A percentile compares a stretch with the other conserved stretches of the same genome.
Conservation (phyloP, 2,113 vertebrate species). For the Syngnathus floridae region DNA sequence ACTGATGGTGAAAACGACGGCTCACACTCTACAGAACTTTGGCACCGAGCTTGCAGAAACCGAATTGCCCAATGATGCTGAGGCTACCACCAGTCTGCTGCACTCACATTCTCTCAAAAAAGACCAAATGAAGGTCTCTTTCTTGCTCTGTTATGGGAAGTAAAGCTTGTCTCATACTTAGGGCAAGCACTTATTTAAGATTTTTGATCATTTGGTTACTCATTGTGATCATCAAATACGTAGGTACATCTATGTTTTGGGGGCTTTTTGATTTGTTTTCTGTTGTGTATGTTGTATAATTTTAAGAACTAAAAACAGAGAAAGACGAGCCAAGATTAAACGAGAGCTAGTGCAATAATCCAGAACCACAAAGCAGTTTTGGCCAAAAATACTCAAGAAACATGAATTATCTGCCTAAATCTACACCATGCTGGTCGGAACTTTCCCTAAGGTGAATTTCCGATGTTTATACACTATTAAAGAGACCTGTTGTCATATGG, state of each 20-base stretch:
- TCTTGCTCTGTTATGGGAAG: neutral
- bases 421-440: neutral
- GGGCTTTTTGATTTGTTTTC: neutral
- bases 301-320: too few species aligned
- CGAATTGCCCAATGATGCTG: constrained; percentile 85
- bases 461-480: neutral
- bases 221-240: neutral
- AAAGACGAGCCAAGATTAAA: neutral
- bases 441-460: neutral
- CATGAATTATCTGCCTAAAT: neutral
- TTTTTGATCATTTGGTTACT: neutral
- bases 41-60: constrained; percentile 94
- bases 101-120: constrained; percentile 79
- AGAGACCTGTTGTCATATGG: neutral
- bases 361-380: neutral
- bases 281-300: neutral
- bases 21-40: constrained; percentile 90
- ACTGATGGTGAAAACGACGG: constrained; percentile 91
- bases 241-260: neutral
- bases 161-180: neutral
- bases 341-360: neutral
- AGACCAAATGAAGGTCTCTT: constrained; percentile 81
- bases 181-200: neutral
- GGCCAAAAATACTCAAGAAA: neutral
- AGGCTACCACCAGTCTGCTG: constrained; percentile 80